Percentiles rank a stretch among this genome's conserved stretches.
phyloP scores from a whole-genome alignment of 2,888 invertebrate species.

The Erannis defoliaria region DNA sequence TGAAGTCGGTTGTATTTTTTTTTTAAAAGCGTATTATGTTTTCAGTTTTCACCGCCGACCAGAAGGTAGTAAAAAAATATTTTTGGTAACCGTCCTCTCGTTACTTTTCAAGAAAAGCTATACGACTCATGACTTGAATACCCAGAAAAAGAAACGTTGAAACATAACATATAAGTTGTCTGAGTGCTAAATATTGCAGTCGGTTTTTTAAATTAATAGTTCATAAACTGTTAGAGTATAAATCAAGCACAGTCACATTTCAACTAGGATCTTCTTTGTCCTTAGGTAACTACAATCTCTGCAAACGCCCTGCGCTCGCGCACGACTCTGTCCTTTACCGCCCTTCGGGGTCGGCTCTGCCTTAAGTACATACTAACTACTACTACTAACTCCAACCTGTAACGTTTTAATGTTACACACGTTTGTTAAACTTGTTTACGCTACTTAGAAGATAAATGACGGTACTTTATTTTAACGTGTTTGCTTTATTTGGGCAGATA shows the following conservation, averaged over 20 bases:
- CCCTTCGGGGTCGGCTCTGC: constrained; percentile 30
- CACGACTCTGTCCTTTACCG: constrained; percentile 45
- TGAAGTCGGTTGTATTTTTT: too few species aligned
- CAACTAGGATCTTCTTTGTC: constrained; percentile 26
- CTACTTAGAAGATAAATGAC: constrained; percentile 1
- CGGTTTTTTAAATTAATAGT: too few species aligned
- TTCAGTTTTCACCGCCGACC: too few species aligned
- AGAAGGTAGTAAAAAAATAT: too few species aligned
- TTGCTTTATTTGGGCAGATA: background rate
- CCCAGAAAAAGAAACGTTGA: too few species aligned
- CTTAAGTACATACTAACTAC: background rate
- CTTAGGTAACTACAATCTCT: constrained; percentile 18
- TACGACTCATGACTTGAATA: too few species aligned
- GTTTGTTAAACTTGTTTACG: constrained; percentile 20
- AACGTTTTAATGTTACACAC: background rate
- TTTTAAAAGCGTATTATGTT: too few species aligned
- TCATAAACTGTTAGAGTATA: background rate
- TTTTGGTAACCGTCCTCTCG: too few species aligned
- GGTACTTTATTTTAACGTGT: background rate
- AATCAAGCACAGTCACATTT: background rate
- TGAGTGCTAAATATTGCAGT: too few species aligned
- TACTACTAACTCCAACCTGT: background rate
- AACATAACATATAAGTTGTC: too few species aligned
- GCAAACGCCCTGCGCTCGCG: constrained; percentile 20
- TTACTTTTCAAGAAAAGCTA: too few species aligned